Base-by-base conservation (phyloP, 2,797 vertebrate genomes). In the Brachyalestes nurse region DNA sequence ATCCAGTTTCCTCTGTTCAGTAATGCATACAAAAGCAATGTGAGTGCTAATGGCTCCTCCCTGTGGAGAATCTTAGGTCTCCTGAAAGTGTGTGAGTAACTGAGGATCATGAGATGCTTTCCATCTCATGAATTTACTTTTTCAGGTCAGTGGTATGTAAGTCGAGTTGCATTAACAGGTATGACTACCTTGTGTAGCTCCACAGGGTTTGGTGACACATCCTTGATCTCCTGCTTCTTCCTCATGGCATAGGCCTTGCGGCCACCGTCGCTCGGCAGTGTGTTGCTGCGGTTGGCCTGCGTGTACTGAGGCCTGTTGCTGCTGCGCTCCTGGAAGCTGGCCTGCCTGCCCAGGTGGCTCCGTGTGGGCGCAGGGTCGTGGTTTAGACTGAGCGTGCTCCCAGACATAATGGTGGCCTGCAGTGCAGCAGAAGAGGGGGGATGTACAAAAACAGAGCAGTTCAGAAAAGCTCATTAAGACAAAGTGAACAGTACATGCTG, bases 341-440 rank as follows among this genome's bases (percentile, higher is more conserved):
- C 96, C 93, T 99, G 98, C 65, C 98, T 94, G 73, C 97, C 97
- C 86, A 99, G 93, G 5, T 96, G 96, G 88, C 92, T 96, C 80
- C 96, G 96, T 47, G 93, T 86, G 2, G 95, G 93, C 5, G 95
- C 88, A 5, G 93, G 93, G 84, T 99, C 97, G 2, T 97, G 97
- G 92, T 98, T 98, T 92, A 99, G 92, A 86, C 97, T 99, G 90
- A 98, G 91, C 76, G 94, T 97, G 91, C 97, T 99, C 90, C 97
- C 97, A 19, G 97, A 99, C 98, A 99, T 99, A 91, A 99, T 99
- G 88, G 98, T 98, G 64, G 98, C 98, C 98, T 99, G 91, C 72
- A 92, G 76, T 78, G 80, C n/a, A 62, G 49, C 38, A 40, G 53
- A 47, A 12, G 10, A 45, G 42, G 34, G 67, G 47, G 47, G 17